Conservation (phyloP, 2,797 vertebrate species). For the Monodelphis domestica region DNA sequence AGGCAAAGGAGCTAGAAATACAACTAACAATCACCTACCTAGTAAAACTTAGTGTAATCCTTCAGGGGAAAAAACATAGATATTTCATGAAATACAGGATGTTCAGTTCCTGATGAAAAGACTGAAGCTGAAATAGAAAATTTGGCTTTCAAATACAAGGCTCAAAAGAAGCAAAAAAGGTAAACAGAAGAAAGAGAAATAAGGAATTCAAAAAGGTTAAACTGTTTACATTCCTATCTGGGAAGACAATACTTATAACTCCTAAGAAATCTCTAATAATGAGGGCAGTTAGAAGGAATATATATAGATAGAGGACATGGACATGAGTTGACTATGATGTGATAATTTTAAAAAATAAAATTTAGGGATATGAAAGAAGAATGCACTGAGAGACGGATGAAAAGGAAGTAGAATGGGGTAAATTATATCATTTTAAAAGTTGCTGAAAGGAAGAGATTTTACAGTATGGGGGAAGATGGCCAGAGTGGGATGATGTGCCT, state of each 20-base stretch:
- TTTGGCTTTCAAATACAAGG: neutral
- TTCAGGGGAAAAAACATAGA: neutral
- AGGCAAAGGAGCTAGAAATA: neutral
- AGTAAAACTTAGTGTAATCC: neutral
- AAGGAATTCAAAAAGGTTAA: neutral
- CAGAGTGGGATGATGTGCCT: too few relatives aligned
- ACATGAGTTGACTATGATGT: neutral
- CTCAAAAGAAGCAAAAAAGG: neutral
- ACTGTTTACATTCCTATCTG: neutral
- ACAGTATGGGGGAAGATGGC: neutral
- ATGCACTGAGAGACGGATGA: neutral
- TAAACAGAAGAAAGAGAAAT: neutral
- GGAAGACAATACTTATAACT: neutral
- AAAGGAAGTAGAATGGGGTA: neutral
- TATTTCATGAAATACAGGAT: neutral
- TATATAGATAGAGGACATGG: neutral
- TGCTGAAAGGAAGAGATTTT: neutral
- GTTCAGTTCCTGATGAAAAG: neutral
- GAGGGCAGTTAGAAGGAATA: neutral
- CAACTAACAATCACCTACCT: neutral
- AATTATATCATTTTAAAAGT: neutral
- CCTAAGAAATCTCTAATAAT: neutral
- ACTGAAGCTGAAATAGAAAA: neutral
- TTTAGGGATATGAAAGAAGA: neutral
- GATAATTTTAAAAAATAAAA: neutral